Base-by-base conservation (phyloP, 2,797 vertebrate species). In the Manis crassicaudata region DNA sequence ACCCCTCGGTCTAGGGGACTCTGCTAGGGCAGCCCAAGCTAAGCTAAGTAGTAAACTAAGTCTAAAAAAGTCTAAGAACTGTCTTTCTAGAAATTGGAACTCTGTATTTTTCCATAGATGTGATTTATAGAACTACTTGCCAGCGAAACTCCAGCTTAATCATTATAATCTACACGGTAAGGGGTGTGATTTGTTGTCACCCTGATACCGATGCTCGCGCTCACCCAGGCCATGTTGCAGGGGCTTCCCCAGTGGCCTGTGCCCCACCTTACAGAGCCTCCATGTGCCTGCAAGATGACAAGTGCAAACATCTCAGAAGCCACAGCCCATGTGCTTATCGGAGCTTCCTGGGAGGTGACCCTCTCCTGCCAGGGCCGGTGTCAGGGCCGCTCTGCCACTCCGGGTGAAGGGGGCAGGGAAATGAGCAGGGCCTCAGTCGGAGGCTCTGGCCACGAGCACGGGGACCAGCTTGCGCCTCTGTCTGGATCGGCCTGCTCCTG, bases 11-110 rank as follows among this genome's bases (percentile, higher is more conserved):
- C 82, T 12, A 7, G 13, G 32, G 60, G 21, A 29, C 11, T 60
- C 43, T 67, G 32, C 17, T 8, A 50, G 0, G 25, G 52, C 63
- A 6, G 40, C 40, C 21, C 20, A 3, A 79, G 63, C 82, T 5
- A 8, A 50, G 82, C 16, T 27, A 46, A 29, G 29, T 56, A 27
- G 0, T 25, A 29, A 81, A 81, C 7, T 6, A 27, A 87, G 21
- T 70, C 83, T 58, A 70, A 21, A n/a, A 37, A 72, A 46, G 14
- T 46, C n/a, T 75, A 46, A 5, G 35, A 89, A 73, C 63, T 35
- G 16, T 68, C 83, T 67, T 91, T 81, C 88, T 75, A 86, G 79
- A 90, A 73, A 80, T 10, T 63, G 75, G 37, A 81, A 23, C 29
- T 21, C 62, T 40, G 2, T 43, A 18, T 87, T 65, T 40, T 54